phyloP scores from a whole-genome alignment of 2,113 vertebrate species.

The Seriola dumerili region DNA sequence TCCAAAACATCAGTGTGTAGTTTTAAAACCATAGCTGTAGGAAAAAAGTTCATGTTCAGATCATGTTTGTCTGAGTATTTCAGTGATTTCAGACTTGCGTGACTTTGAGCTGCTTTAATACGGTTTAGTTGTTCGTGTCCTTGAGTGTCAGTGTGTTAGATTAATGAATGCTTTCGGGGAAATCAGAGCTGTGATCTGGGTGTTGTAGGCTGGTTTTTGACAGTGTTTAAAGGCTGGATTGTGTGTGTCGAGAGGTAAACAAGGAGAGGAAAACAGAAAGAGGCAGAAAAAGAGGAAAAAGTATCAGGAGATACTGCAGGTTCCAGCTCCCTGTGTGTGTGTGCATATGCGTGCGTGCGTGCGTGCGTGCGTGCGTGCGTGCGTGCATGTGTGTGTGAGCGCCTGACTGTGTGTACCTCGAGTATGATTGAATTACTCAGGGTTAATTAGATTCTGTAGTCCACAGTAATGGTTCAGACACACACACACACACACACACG shows the following conservation, averaged over 20 bases:
- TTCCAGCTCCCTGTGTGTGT: constrained; percentile 7
- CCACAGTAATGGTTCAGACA: constrained; percentile 59
- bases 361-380: constrained; percentile 33
- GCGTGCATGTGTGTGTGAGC: constrained; percentile 15
- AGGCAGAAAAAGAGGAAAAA: not conserved
- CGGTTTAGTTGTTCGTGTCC: constrained; percentile 13
- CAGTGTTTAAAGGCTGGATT: not conserved
- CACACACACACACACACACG: constrained; percentile 41
- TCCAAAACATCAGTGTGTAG: not conserved
- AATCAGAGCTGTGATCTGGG: constrained; percentile 43
- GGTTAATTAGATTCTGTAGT: constrained; percentile 77
- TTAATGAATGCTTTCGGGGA: constrained; percentile 30
- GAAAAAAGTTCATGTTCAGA: not conserved
- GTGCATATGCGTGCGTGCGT: constrained; percentile 22
- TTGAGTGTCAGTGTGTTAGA: constrained; percentile 24
- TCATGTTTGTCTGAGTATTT: not conserved
- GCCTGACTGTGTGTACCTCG: constrained; percentile 53
- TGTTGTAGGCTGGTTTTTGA: constrained; percentile 8
- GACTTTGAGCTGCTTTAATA: not conserved
- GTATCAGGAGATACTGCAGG: constrained; percentile 23
- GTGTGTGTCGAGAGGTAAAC: constrained; percentile 5
- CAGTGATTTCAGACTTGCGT: not conserved
- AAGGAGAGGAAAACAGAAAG: not conserved
- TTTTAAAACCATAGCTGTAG: not conserved
- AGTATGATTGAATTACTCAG: constrained; percentile 78